Evolutionary conservation across 1,140 invertebrate species (phyloP).

Genomic region (Plectrocnemia conspersa): DNA sequence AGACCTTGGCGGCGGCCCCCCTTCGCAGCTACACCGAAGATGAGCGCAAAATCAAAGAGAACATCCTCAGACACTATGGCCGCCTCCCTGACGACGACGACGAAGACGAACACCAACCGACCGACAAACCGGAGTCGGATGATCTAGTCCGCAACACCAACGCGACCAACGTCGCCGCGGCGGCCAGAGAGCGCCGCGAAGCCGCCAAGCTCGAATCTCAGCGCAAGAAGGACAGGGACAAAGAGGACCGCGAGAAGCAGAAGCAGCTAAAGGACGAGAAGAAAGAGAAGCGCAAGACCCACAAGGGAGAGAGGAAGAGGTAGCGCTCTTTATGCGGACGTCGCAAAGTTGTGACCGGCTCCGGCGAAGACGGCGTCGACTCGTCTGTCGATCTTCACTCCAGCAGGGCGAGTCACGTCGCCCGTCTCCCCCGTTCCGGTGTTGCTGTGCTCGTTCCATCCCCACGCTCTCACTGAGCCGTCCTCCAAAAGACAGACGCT

Average conservation of each 20-base stretch:
- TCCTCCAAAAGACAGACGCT: conserved; percentile 59
- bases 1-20: conserved; percentile 62
- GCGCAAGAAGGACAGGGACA: conserved; percentile 83
- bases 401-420: conserved; percentile 48
- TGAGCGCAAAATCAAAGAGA: conserved; percentile 72
- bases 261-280: conserved; percentile 80
- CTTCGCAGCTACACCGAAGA: conserved; percentile 70
- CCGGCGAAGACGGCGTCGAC: conserved; percentile 46
- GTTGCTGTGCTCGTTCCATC: conserved; percentile 89
- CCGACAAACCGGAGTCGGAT: conserved; percentile 57
- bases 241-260: conserved; percentile 82
- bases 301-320: conserved; percentile 78
- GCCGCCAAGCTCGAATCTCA: conserved; percentile 71
- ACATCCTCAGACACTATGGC: conserved; percentile 79
- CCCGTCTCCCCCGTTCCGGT: conserved; percentile 67
- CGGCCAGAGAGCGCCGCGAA: conserved; percentile 72
- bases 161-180: conserved; percentile 63
- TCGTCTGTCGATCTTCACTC: conserved; percentile 20
- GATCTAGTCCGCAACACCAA: conserved; percentile 73
- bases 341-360: conserved; percentile 46
- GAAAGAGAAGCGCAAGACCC: conserved; percentile 82
- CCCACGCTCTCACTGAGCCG: conserved; percentile 69
- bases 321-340: conserved; percentile 52
- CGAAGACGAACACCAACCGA: conserved; percentile 73
- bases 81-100: conserved; percentile 68